Evolutionary conservation across 2,797 vertebrate genomes (phyloP).

Genomic region (Podargus strigoides): DNA sequence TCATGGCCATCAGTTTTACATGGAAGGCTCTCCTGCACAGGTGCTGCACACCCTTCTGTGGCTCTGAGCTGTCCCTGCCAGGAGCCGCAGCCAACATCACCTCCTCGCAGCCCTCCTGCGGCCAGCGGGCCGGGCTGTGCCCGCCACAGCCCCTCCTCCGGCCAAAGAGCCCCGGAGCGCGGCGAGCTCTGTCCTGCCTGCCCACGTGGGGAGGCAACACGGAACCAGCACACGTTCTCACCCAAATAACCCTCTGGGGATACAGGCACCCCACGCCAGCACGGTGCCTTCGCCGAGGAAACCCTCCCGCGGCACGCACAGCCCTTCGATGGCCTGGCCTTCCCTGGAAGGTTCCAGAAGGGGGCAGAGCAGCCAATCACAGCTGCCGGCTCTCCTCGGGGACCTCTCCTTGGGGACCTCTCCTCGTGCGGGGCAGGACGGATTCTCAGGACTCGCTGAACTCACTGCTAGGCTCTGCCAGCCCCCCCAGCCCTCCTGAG

Average conservation of each 20-base stretch:
- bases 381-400: accelerated
- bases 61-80: too few relatives aligned
- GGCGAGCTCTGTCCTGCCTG: not conserved
- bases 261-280: accelerated
- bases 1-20: not conserved
- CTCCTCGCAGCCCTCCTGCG: accelerated
- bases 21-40: not conserved
- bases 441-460: accelerated
- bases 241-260: accelerated
- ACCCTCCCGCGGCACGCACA: accelerated
- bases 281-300: accelerated
- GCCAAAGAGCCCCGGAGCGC: accelerated
- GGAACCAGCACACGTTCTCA: accelerated
- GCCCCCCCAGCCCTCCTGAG: accelerated
- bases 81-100: not conserved
- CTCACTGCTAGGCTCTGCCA: accelerated
- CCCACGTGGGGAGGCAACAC: accelerated
- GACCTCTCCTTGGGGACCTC: accelerated
- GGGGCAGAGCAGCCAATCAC: not conserved
- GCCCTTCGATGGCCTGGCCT: not conserved
- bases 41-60: too few relatives aligned
- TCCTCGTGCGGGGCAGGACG: not conserved
- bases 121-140: accelerated
- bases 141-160: not conserved
- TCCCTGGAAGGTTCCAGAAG: not conserved